Evolutionary conservation across 2,113 vertebrate species (phyloP).

Genomic region (Oreocharis arfaki): DNA sequence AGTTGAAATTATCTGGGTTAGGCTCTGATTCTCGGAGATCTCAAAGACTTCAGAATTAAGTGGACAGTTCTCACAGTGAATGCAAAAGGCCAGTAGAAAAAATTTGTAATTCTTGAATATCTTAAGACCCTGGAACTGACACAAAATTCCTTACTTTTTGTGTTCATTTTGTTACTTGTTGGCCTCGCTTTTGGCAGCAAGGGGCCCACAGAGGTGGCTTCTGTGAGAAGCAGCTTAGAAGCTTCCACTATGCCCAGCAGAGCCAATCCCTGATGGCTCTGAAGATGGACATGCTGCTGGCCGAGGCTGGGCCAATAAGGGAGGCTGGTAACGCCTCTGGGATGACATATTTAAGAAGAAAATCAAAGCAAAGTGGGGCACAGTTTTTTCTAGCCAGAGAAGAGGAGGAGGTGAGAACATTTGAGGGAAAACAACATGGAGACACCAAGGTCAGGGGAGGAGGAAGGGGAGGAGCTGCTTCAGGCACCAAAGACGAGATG

Average conservation of each 20-base stretch:
- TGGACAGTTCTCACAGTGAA: background rate
- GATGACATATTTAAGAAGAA: background rate
- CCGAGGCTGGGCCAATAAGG: rapidly evolving
- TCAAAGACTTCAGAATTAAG: background rate
- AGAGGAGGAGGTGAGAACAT: background rate
- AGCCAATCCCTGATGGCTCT: background rate
- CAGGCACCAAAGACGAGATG: rapidly evolving
- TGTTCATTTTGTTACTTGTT: background rate
- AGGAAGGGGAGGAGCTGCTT: background rate
- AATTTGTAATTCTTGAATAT: background rate
- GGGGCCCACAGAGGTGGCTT: background rate
- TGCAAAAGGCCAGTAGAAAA: background rate
- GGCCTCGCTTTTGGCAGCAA: background rate
- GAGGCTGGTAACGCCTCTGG: rapidly evolving
- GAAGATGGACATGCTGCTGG: background rate
- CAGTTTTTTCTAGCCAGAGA: no score
- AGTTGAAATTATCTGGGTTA: background rate
- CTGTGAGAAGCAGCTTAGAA: background rate
- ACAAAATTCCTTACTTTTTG: background rate
- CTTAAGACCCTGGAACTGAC: background rate
- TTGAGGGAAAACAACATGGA: background rate
- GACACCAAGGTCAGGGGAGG: no score
- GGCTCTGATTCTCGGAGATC: background rate
- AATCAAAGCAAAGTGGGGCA: background rate
- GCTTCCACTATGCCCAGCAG: background rate